These are phyloP conservation scores for Cheilosia variabilis DNA, from an alignment of 2,888 invertebrate genomes.

Conservation along the genomic window DNA sequence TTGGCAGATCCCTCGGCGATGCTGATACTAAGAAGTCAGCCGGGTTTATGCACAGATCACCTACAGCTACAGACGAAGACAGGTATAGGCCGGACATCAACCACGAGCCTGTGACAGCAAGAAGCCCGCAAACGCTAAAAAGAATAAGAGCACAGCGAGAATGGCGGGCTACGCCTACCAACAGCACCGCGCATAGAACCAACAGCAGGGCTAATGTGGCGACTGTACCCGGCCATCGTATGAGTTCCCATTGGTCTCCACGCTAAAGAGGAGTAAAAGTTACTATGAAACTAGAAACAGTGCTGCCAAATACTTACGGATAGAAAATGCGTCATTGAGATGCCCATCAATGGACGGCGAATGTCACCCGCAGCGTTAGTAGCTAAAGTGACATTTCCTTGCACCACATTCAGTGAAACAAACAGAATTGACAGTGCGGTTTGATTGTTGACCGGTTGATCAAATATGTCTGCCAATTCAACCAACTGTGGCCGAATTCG, in stretches of 20 bases:
- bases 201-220: conserved; percentile 93
- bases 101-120: conserved; percentile 95
- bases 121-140: conserved; percentile 93
- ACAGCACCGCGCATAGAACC: conserved; percentile 93
- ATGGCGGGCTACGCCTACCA: conserved; percentile 95
- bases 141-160: conserved; percentile 94
- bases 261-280: conserved; percentile 84
- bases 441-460: conserved; percentile 90
- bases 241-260: conserved; percentile 89
- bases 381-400: conserved; percentile 90
- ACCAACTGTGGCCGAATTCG: conserved; percentile 89
- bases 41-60: conserved; percentile 93
- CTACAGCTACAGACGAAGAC: conserved; percentile 92
- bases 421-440: conserved; percentile 90
- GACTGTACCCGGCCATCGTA: conserved; percentile 95
- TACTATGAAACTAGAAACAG: background rate
- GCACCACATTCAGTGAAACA: conserved; percentile 88
- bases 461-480: conserved; percentile 90
- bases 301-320: conserved; percentile 79
- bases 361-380: conserved; percentile 91
- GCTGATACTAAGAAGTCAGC: conserved; percentile 90
- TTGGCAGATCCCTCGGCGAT: conserved; percentile 85
- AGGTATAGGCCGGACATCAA: conserved; percentile 94
- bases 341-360: conserved; percentile 88
- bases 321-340: conserved; percentile 87